Base-by-base conservation (phyloP, 2,113 vertebrate genomes). In the Butorides virescens region DNA sequence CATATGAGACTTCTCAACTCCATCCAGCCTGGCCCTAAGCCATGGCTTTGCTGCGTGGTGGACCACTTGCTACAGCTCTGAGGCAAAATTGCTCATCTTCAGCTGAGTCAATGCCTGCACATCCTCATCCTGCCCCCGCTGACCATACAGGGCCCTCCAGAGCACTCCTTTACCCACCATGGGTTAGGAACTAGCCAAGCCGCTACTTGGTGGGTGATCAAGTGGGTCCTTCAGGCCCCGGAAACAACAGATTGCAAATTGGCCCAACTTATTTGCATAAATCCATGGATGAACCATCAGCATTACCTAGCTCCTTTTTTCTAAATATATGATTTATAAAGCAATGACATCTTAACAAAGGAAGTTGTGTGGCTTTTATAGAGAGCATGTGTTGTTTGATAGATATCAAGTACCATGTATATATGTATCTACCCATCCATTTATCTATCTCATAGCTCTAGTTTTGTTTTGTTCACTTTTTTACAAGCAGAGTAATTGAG, bases 1-100 rank as follows among this genome's bases (percentile, higher is more conserved):
- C 1, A 0, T 21, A 36, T 0, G 1, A 55, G 92, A 47, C 6
- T 55, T 83, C 44, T 36, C 6, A n/a, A 19, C 46, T 86, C 49
- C 44, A 66, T 86, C 46, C 44, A 66, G 8, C 46, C 42, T 34
- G 34, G 19, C 36, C 22, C 36, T 44, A 22, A 80, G 46, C 39
- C 52, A 44, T 17, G 23, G 18, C 32, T 92, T 86, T 77, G 14
- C 18, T 37, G 11, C 3, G 4, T 53, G n/a, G n/a, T 19, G 0
- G 22, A 37, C 39, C 22, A 3, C 67, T 77, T 63, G 15, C 44
- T 78, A 22, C 13, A 47, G 22, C 22, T 58, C 29, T 74, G 52
- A 20, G 32, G 34, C 29, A 90, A 84, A 81, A 78, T 7, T 42
- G 17, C n/a, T 71, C 13, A 32, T 63, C n/a, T 27, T 49, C 55